Evolutionary conservation across 2,888 invertebrate species (phyloP).

Genomic region (Volucella bombylans): DNA sequence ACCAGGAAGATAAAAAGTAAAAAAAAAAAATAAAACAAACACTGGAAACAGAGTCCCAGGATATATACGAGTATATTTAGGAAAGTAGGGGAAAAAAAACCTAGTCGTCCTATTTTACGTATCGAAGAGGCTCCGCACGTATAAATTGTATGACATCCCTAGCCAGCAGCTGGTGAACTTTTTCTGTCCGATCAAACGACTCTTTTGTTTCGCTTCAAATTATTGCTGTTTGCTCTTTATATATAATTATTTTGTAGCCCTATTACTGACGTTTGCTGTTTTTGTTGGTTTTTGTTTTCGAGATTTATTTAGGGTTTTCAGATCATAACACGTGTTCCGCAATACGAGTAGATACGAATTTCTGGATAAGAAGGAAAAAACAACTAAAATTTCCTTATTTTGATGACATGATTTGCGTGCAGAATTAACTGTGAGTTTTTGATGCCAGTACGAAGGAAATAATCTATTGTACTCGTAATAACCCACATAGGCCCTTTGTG

Average conservation of each 20-base stretch:
- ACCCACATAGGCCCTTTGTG: too few species aligned
- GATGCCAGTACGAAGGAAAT: too few species aligned
- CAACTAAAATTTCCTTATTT: too few species aligned
- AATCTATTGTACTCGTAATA: too few species aligned
- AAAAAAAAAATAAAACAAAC: constrained; percentile 24
- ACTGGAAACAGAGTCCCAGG: constrained; percentile 55
- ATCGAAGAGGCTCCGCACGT: constrained; percentile 49
- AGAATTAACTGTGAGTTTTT: too few species aligned
- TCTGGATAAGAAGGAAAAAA: too few species aligned
- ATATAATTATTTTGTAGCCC: constrained; percentile 11
- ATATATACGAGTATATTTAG: constrained; percentile 61
- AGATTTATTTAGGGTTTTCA: not conserved
- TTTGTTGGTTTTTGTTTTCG: constrained; percentile 25
- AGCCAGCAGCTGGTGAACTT: constrained; percentile 49
- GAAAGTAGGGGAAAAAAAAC: constrained; percentile 29
- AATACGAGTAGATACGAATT: too few species aligned
- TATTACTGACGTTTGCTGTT: constrained; percentile 33
- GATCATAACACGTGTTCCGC: too few species aligned
- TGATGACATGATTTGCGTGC: too few species aligned
- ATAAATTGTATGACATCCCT: constrained; percentile 57
- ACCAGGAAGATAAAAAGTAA: constrained; percentile 56
- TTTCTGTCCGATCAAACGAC: constrained; percentile 57
- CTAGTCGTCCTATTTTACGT: constrained; percentile 70
- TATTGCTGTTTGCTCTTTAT: constrained; percentile 25
- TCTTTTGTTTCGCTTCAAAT: constrained; percentile 64